Base-by-base conservation (phyloP, 2,888 invertebrate species). In the Tipula confusa region DNA sequence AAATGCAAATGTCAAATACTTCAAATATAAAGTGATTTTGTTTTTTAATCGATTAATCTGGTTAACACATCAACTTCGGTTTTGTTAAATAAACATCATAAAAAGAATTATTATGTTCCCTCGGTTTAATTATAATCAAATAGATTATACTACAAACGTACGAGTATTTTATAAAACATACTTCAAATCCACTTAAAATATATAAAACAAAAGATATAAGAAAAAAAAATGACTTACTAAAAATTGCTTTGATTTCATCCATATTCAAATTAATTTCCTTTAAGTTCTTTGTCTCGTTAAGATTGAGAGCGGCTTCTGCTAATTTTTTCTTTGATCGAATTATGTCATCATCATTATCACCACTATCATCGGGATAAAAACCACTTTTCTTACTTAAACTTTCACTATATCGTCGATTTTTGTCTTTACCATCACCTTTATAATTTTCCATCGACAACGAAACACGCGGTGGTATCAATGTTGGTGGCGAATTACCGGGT, bases 301-400 rank as follows among this genome's bases (percentile, higher is more conserved):
- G 80, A 80, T 9, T 15, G 29, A 29, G 80, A 80, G 64, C 2
- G 24, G 24, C n/a, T 64, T 18, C 24, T 64, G 64, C 64, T 24
- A 64, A 64, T 6, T 29, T 80, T 80, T 80, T 80, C 31, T 80
- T 80, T 31, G 31, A 29, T 29, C 29, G 31, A 7, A 31, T 80
- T 80, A 80, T 15, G n/a, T 80, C 80, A 29, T 80, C 80, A 80
- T 80, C 31, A 80, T 29, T 80, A 80, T 80, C 80, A 80, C 11
- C 31, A 80, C 64, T 24, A 64, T 64, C 64, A 1, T 64, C 64
- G 24, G 7, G 64, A 64, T 64, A 64, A 24, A 24, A 64, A n/a
- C 24, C 64, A 24, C 24, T 24, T 64, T 64, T 64, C 1, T 24
- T 64, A 24, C 13, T 64, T 11, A 24, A 24, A 24, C 3, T 64